Conservation (phyloP, 2,113 vertebrate species). For the Chloropsis hardwickii region DNA sequence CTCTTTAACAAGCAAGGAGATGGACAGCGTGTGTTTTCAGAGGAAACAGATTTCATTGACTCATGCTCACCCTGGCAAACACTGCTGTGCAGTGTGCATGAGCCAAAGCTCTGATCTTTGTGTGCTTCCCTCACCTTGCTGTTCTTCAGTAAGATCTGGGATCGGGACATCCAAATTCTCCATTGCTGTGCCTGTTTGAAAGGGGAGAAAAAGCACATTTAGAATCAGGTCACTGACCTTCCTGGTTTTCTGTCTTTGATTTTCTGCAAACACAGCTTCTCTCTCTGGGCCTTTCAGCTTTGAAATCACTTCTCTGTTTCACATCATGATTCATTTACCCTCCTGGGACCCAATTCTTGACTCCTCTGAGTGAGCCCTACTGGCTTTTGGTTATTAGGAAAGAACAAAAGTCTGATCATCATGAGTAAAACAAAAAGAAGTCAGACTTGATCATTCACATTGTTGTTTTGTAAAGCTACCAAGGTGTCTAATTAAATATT, state of each 20-base stretch:
- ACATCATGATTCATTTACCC: not conserved
- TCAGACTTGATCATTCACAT: not conserved
- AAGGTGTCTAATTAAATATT: slow-evolving; percentile 30
- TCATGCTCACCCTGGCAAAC: not conserved
- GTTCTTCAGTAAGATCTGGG: not conserved
- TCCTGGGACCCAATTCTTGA: not conserved
- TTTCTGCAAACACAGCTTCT: not conserved
- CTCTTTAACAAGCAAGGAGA: not conserved
- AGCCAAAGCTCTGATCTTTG: not conserved
- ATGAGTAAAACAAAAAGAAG: slow-evolving; percentile 35
- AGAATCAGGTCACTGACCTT: not conserved
- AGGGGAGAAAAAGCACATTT: not conserved
- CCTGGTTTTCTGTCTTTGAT: not conserved
- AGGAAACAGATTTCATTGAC: not conserved
- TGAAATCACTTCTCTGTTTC: slow-evolving; percentile 13
- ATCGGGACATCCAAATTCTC: not conserved
- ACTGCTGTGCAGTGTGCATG: not conserved
- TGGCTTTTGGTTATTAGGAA: slow-evolving; percentile 1
- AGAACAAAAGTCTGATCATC: not conserved
- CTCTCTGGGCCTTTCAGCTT: not conserved
- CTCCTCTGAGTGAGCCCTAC: not conserved
- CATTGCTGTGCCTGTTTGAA: slow-evolving; percentile 34
- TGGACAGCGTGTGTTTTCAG: not conserved
- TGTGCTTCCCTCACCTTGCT: slow-evolving; percentile 35
- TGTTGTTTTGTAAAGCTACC: not conserved